Evolutionary conservation across 2,797 vertebrate species (phyloP), one percentile per base, ranked within the genome.

Genomic region (Merluccius polli): DNA sequence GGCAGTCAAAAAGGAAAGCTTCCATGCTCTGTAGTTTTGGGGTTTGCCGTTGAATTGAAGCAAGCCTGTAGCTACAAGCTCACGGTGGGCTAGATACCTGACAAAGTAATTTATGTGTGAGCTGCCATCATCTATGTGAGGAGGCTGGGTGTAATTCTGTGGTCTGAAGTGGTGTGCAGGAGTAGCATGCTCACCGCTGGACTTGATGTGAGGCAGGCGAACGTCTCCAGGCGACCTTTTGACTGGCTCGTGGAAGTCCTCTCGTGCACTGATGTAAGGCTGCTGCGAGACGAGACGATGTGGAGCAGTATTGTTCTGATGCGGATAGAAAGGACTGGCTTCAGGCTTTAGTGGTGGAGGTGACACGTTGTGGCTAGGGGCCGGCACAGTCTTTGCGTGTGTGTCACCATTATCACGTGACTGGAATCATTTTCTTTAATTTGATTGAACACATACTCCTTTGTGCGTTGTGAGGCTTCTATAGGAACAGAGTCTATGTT

Each of bases 1-100:
- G 15, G 44, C 44, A 18, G 18, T 80, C 70, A 38, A 4, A 67
- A 88, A 88, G 0, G 74, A 85, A 0, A 0, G 6, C 52, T 76
- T 72, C 79, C 81, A 89, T 0, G 75, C 82, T 81, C 75, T 83
- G 73, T 77, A 88, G 24, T 38, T 81, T 16, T 88, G 48, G 0
- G 77, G 79, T 13, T 84, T 70, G 48, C 86, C 75, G 33, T 85
- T 84, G 2, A 86, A 88, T 21, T 86, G 79, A 3, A 85, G 70
- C 2, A 85, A 73, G 1, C 77, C 83, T 52, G 71, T 82, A 8
- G 81, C 31, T 0, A 82, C 73, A 18, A 84, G 78, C 73, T 84
- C 74, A 33, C 35, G 16, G 24, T 29, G 31, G 44, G 83, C 75
- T 6, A 85, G 13, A 70, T 72, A 86, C 36, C 73, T 81, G 0